phyloP scores from a whole-genome alignment of 2,888 invertebrate genomes.

The Dasypogon diadema region DNA sequence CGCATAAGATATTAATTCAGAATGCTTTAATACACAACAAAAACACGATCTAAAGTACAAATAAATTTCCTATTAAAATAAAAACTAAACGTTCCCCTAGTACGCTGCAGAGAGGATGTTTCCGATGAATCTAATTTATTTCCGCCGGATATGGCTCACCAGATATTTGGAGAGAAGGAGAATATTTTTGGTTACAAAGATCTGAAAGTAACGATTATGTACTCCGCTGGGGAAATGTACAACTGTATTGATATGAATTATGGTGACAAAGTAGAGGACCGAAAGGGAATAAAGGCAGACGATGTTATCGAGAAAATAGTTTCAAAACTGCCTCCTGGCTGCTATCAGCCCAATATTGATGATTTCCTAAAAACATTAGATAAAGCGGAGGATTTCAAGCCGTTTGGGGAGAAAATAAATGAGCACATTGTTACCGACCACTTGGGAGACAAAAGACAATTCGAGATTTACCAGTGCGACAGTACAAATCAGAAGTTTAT shows the following conservation, averaged over 20 bases:
- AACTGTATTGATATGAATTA: conserved; percentile 85
- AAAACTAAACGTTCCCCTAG: conserved; percentile 63
- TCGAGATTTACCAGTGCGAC: conserved; percentile 86
- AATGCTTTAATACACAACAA: too few relatives aligned
- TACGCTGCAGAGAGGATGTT: conserved; percentile 75
- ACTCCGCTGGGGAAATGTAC: conserved; percentile 83
- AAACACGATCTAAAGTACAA: too few relatives aligned
- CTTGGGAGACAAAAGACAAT: conserved; percentile 68
- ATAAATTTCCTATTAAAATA: neutral
- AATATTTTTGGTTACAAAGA: conserved; percentile 94
- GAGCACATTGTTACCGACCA: conserved; percentile 70
- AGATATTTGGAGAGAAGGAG: conserved; percentile 92
- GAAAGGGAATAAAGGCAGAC: conserved; percentile 77
- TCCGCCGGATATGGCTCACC: conserved; percentile 90
- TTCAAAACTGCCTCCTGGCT: conserved; percentile 78
- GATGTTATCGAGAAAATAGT: conserved; percentile 78
- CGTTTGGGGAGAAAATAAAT: conserved; percentile 78
- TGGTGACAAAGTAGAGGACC: conserved; percentile 74
- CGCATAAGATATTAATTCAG: too few relatives aligned
- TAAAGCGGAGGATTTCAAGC: conserved; percentile 81
- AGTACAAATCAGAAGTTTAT: conserved; percentile 79
- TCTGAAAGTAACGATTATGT: conserved; percentile 81
- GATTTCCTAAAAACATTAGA: conserved; percentile 77
- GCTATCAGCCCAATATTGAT: conserved; percentile 77
- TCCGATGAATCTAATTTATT: conserved; percentile 76